Evolutionary conservation across 1,140 invertebrate genomes (phyloP).

Genomic region (Adoxophyes honmai): DNA sequence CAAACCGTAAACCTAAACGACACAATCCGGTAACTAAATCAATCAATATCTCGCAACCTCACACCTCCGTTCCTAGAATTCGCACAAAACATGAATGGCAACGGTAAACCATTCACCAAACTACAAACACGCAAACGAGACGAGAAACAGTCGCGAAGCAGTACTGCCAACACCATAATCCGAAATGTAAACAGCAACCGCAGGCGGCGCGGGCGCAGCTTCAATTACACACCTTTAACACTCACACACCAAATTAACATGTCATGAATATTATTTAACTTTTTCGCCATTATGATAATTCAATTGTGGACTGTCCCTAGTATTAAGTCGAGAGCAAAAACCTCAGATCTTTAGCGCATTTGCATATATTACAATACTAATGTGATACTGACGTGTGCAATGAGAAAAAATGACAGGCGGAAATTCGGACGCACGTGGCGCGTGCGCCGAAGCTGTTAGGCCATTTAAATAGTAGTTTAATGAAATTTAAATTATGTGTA

Average conservation of each 20-base stretch:
- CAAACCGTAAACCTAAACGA: too few species aligned
- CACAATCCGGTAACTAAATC: constrained; percentile 7
- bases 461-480: constrained; percentile 24
- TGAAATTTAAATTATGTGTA: neutral
- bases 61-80: neutral
- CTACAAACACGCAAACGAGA: constrained; percentile 1
- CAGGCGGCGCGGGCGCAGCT: constrained; percentile 33
- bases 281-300: constrained; percentile 60
- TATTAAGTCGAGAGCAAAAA: constrained; percentile 52
- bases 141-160: constrained; percentile 8
- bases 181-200: constrained; percentile 40
- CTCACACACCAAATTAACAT: constrained; percentile 65
- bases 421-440: constrained; percentile 30
- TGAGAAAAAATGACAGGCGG: constrained; percentile 33
- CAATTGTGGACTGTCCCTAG: constrained; percentile 44
- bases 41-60: neutral
- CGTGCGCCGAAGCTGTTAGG: constrained; percentile 34
- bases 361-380: constrained; percentile 58
- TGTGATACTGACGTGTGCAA: constrained; percentile 24
- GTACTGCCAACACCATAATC: constrained; percentile 24
- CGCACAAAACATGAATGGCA: neutral
- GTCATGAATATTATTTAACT: constrained; percentile 70
- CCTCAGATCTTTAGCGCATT: constrained; percentile 53
- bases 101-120: constrained; percentile 1
- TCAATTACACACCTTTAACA: constrained; percentile 61